A percentile compares a stretch with the other conserved stretches of the same genome.
phyloP scores from a whole-genome alignment of 2,797 vertebrate species.

The Tokudaia tokunoshimensis region DNA sequence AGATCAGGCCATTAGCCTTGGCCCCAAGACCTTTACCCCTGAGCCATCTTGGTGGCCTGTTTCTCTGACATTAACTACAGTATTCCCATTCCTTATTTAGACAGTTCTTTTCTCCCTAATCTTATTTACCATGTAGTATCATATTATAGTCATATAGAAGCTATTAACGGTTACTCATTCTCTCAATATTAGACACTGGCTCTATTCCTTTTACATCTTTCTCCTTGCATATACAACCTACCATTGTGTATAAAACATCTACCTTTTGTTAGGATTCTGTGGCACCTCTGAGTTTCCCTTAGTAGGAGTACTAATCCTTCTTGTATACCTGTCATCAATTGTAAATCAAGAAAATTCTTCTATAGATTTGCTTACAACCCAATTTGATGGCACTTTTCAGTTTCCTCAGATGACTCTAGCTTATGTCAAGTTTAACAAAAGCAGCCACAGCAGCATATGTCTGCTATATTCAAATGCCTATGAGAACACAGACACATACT shows the following conservation, averaged over 20 bases:
- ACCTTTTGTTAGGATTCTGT: background rate
- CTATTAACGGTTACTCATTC: conserved; percentile 16
- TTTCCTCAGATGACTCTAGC: background rate
- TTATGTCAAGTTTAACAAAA: background rate
- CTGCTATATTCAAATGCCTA: background rate
- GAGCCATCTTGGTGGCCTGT: background rate
- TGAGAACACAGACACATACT: background rate
- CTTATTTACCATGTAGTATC: background rate
- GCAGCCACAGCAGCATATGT: background rate
- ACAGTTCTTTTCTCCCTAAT: background rate
- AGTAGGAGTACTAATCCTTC: conserved; percentile 6
- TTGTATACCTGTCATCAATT: background rate
- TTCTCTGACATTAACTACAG: conserved; percentile 30
- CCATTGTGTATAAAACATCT: background rate
- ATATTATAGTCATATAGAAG: background rate
- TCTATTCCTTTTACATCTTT: conserved; percentile 31
- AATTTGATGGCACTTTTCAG: background rate
- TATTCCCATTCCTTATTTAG: conserved; percentile 31
- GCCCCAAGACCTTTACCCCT: background rate
- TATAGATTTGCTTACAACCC: background rate
- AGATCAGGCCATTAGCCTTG: too few species aligned
- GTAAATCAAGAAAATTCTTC: background rate
- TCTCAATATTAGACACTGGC: background rate
- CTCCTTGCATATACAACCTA: background rate
- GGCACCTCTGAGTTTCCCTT: background rate